Evolutionary conservation across 2,797 vertebrate species (phyloP), one percentile per base, ranked within the genome.

Genomic region (Sphenodon punctatus): DNA sequence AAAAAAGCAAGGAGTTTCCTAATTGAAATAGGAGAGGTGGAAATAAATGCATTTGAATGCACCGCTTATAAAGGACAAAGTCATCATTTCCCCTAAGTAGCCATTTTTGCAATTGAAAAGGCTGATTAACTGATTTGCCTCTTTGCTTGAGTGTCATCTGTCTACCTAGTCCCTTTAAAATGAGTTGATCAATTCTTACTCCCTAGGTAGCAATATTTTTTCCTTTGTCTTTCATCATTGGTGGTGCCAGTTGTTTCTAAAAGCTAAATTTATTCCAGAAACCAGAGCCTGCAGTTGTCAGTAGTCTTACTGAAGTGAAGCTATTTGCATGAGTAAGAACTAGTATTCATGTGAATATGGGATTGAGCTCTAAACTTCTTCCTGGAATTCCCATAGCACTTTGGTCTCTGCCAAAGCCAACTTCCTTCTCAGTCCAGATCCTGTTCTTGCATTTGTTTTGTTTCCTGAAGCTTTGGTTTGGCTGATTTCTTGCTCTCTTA

Each of bases 391-490:
- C 74, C 45, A 56, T 80, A 77, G 58, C 4, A 3, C 23, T 75
- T 83, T 68, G 32, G 60, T 41, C 68, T 42, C 42, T 90, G 82
- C 73, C 87, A 88, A 88, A 86, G 78, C 86, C 25, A 66, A 42
- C 39, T 38, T 60, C 15, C 72, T 67, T 82, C 70, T 93, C 86
- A 88, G 65, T 78, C 86, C 84, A 64, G 73, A 70, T 78, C 46
- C 58, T 78, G 67, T 48, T 60, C 68, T 84, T 68, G 45, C 59
- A 88, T 84, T 91, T 82, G 72, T 58, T 84, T 82, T 77, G 68
- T 88, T 93, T 93, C 89, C 87, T 91, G 79, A 86, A 84, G 78
- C 75, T 92, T 89, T 88, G 76, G 72, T 83, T 90, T 92, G 92
- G 89, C 85, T 87, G 48, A 25, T 48, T 14, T 74, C 82, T 71